phyloP scores from a whole-genome alignment of 1,140 invertebrate genomes.

The Helicoverpa armigera region DNA sequence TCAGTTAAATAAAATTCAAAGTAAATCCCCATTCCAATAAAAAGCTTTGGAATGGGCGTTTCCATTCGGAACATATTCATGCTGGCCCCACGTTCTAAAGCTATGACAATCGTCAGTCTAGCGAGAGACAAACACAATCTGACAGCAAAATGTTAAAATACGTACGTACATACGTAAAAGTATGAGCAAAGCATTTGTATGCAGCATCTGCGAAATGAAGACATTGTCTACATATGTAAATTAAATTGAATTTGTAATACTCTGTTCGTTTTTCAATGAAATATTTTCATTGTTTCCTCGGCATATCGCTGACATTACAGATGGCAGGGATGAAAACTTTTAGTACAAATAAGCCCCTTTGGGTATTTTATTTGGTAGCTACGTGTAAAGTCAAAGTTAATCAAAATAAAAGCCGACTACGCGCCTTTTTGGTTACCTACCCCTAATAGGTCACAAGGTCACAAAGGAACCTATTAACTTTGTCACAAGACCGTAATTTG shows the following conservation, averaged over 20 bases:
- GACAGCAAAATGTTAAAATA: not conserved
- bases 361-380: constrained; percentile 7
- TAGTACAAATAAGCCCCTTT: not conserved
- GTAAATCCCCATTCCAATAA: not conserved
- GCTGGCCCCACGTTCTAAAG: not conserved
- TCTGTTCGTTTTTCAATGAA: constrained; percentile 10
- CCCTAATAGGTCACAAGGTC: constrained; percentile 28
- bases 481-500: constrained; percentile 36
- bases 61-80: not conserved
- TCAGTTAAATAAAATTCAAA: not conserved
- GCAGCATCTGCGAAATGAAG: constrained; percentile 14
- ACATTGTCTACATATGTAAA: constrained; percentile 39
- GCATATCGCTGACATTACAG: constrained; percentile 6
- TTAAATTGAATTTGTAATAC: constrained; percentile 33
- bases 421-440: constrained; percentile 6
- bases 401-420: constrained; percentile 27
- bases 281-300: constrained; percentile 7
- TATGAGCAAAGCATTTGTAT: constrained; percentile 14
- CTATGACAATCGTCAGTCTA: not conserved
- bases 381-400: constrained; percentile 24
- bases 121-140: not conserved
- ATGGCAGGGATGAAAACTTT: not conserved
- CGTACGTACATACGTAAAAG: not conserved
- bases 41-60: not conserved
- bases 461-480: constrained; percentile 30